Conservation (phyloP, 2,797 vertebrate genomes). For the Myoxocephalus aenaeus region DNA sequence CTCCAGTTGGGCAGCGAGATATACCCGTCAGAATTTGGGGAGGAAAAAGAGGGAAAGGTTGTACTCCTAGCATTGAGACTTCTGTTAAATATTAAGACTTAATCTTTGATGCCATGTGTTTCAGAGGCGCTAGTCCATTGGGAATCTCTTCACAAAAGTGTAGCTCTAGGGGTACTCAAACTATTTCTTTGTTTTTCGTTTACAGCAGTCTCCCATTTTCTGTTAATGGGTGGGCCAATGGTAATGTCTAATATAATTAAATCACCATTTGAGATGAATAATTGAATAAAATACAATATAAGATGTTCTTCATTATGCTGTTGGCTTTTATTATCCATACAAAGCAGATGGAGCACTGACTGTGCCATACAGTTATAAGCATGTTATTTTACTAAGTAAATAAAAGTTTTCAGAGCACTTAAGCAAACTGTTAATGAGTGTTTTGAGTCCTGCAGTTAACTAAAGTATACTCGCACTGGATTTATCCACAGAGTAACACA, state of each 20-base stretch:
- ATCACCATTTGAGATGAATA: constrained; percentile 8
- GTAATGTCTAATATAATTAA: constrained; percentile 19
- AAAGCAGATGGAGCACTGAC: neutral
- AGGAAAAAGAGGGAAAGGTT: constrained; percentile 52
- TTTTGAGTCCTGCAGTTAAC: constrained; percentile 24
- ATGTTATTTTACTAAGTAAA: constrained; percentile 22
- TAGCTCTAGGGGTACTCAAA: constrained; percentile 12
- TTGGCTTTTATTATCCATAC: neutral
- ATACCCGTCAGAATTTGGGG: constrained; percentile 46
- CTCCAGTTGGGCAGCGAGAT: constrained; percentile 44
- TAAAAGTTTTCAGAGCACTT: constrained; percentile 39
- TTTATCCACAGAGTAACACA: constrained; percentile 4
- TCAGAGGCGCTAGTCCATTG: constrained; percentile 36
- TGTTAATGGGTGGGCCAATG: constrained; percentile 23
- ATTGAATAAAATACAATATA: neutral
- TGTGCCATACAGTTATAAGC: neutral
- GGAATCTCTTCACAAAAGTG: constrained; percentile 33
- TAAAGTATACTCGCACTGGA: constrained; percentile 3
- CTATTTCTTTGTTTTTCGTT: neutral
- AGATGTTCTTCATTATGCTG: neutral
- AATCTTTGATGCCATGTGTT: constrained; percentile 60
- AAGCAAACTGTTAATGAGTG: constrained; percentile 42
- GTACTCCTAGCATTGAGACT: constrained; percentile 59
- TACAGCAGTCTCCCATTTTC: constrained; percentile 11
- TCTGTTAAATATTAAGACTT: constrained; percentile 77